These are phyloP conservation scores for Agonopterix heracliana DNA, from an alignment of 2,888 invertebrate genomes.

Conservation along the genomic window DNA sequence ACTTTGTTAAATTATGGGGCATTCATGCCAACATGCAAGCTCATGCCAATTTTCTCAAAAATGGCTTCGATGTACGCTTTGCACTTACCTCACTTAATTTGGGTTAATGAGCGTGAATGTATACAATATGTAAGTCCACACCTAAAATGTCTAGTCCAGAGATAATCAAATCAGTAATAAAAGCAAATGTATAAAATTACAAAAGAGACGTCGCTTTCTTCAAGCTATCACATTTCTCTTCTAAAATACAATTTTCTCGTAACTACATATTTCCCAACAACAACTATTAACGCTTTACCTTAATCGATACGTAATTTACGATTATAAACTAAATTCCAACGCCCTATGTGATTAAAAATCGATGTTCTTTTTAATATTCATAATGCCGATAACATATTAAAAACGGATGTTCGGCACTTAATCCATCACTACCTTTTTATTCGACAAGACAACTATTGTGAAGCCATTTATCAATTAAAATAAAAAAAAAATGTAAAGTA, in stretches of 20 bases:
- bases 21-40: too few relatives aligned
- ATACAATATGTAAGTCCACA: too few relatives aligned
- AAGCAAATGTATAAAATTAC: too few relatives aligned
- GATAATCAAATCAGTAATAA: too few relatives aligned
- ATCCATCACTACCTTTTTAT: conserved; percentile 58
- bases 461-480: conserved; percentile 36
- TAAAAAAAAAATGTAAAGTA: conserved; percentile 24
- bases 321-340: conserved; percentile 44
- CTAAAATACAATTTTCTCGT: neutral
- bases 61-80: too few relatives aligned
- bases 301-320: conserved; percentile 66
- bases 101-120: too few relatives aligned
- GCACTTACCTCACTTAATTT: too few relatives aligned
- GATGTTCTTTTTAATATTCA: conserved; percentile 46
- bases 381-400: conserved; percentile 25
- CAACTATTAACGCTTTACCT: conserved; percentile 50
- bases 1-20: too few relatives aligned
- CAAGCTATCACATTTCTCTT: too few relatives aligned
- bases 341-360: conserved; percentile 53
- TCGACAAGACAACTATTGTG: conserved; percentile 37
- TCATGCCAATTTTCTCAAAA: too few relatives aligned
- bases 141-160: too few relatives aligned
- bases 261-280: conserved; percentile 33
- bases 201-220: too few relatives aligned
- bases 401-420: conserved; percentile 50